Evolutionary conservation across 2,888 invertebrate genomes (phyloP), one percentile per base, ranked within the genome.

Genomic region (Nemotelus nigrinus): DNA sequence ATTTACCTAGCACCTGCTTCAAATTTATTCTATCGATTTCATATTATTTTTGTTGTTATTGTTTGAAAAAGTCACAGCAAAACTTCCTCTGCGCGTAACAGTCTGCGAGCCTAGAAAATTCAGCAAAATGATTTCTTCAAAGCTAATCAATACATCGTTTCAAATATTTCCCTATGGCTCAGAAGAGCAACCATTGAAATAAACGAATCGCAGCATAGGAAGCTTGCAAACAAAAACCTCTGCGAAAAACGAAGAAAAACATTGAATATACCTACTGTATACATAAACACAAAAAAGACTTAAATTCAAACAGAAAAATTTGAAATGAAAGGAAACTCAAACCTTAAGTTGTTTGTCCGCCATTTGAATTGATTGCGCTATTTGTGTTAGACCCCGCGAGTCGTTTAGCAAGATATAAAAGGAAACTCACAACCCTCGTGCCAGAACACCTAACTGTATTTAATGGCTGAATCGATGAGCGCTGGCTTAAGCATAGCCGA

Each of bases 311-410:
- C 48, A 57, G 45, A 55, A 65, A 58, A 76, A 48, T 74, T 39
- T 57, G 6, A 67, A 76, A 76, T 67, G 65, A 77, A 25, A 65
- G 47, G 47, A 57, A 78, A 76, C 63, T 70, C 63, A 70, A 78
- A 76, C 64, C 78, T 63, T 76, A 78, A 76, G 76, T 77, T 78
- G 78, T 80, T 78, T 78, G 78, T 78, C 78, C 78, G 76, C 74
- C 78, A 78, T 78, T 80, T 78, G 80, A 78, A 80, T 78, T 80
- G 80, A 80, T 80, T 80, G 80, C 76, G 78, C 80, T 78, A 80
- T 80, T 80, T 80, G 77, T 78, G 78, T 72, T 72, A 3, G 68
- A 8, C 57, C 65, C 48, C 2, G 41, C n/a, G 25, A 50, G 67
- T 57, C 60, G 44, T 45, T 43, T 58, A 74, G 63, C 53, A 8